These are phyloP conservation scores for Eupithecia pulchellata DNA, from an alignment of 2,888 invertebrate genomes.

Conservation along the genomic window DNA sequence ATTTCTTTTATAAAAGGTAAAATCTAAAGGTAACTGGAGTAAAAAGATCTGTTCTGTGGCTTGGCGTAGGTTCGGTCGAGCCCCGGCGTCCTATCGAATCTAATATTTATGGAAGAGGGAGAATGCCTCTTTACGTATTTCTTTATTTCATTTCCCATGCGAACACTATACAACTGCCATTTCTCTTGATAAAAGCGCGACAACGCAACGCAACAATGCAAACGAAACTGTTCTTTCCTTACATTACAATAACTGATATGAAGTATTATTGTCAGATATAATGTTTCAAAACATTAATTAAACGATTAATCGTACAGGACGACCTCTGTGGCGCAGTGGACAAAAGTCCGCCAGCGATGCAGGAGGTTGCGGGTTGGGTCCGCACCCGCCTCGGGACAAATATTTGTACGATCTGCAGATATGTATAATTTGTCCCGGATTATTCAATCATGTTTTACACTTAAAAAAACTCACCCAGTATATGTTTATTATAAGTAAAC, in stretches of 20 bases:
- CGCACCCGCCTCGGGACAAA: too few species aligned
- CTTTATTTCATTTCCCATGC: constrained; percentile 51
- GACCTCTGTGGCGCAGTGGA: too few species aligned
- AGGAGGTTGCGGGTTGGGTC: too few species aligned
- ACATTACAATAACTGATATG: not conserved
- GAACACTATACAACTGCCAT: constrained; percentile 44
- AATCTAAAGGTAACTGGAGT: not conserved
- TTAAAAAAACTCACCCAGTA: too few species aligned
- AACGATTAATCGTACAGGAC: too few species aligned
- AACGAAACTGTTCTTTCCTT: not conserved
- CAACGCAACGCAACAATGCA: constrained; percentile 42
- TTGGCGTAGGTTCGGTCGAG: constrained; percentile 35
- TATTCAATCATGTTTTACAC: too few species aligned
- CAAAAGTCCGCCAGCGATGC: too few species aligned
- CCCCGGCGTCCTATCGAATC: constrained; percentile 57
- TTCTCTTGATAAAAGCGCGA: constrained; percentile 50
- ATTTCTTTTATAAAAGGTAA: too few species aligned
- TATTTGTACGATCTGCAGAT: too few species aligned
- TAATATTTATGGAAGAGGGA: constrained; percentile 64
- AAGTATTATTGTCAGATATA: not conserved
- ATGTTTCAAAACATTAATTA: too few species aligned
- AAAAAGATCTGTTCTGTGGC: constrained; percentile 36
- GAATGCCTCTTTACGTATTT: constrained; percentile 49
- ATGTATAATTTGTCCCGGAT: too few species aligned
- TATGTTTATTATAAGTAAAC: too few species aligned